Base-by-base conservation (phyloP, 2,888 invertebrate species). In the Aporophyla nigra region DNA sequence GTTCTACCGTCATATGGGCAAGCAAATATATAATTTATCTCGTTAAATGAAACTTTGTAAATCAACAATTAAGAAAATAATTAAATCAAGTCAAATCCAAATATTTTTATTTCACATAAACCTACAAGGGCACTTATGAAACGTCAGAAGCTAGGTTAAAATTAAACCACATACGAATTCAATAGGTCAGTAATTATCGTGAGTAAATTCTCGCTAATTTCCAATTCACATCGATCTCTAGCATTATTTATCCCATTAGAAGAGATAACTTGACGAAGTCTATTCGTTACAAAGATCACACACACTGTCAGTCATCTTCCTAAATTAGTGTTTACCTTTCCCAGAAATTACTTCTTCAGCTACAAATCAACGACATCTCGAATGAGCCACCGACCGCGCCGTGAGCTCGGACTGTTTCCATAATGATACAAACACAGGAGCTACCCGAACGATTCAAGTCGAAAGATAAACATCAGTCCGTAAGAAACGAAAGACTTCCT, bases 381-480 rank as follows among this genome's bases (percentile, higher is more conserved):
- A 53, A 33, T 24, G n/a, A 63, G 40, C 12, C 40, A 40, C 33
- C 33, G 33, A 33, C 33, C 3, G 33, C 24, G 33, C 10, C 21
- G 46, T 43, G 40, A 54, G 10, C 58, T 59, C 51, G 43, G 76
- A 40, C 72, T 54, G 53, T n/a, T n/a, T 65, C 40, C 61, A 19
- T 69, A 69, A 51, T 61, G 59, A 72, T 27, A 66, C 33, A 54
- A 72, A 66, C 58, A 54, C 63, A 53, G 51, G n/a, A 80, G 43
- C n/a, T 16, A 63, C 59, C 74, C 43, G 65, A 74, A 67, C 27
- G 65, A 54, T 61, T 66, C 40, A 43, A 70, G 24, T 61, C 51
- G 49, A 66, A 66, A 74, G 65, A 75, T 75, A 80, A 80, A 80
- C 54, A 68, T 51, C 59, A 62, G 51, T 66, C 27, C 12, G 9